Base-by-base conservation (phyloP, 1,140 invertebrate species). In the Chymomyza costata region DNA sequence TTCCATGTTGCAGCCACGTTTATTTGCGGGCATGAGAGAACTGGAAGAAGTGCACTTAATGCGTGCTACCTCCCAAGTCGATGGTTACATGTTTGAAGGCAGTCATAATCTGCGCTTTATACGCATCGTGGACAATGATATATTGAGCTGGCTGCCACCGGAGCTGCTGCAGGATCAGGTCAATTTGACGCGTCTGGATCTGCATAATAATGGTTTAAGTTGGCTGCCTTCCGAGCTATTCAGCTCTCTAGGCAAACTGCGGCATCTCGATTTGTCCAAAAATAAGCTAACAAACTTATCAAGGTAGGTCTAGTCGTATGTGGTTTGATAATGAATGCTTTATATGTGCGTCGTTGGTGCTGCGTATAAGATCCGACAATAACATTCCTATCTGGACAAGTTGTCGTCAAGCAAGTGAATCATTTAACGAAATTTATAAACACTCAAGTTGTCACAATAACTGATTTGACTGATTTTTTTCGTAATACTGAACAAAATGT, bases 151-250 rank as follows among this genome's bases (percentile, higher is more conserved):
- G 31, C 56, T 92, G 5, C 88, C 89, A 8, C 81, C 86, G 17
- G 67, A 86, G 7, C 70, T 90, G 8, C 91, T 92, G 51, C 82
- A 82, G 37, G 89, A 90, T 64, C 87, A 89, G 70, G 84, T 65
- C 2, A 87, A 89, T 35, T 73, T 92, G 2, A 52, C 76, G 2
- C 73, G 82, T 8, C 64, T 92, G 16, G 86, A 89, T 65, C 65
- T 92, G 3, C 87, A 86, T 54, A 83, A 85, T 19, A 92, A 92
- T 67, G 65, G 85, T 21, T 57, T 92, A 16, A 69, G 53, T 34
- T 54, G 69, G 14, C 74, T 92, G 45, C 84, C 87, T 6, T 69
- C 87, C 34, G 83, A 86, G 53, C 59, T 90, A 25, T 90, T 92
- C 47, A 76, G 60, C 13, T 85, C 86, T 13, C 82, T 89, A 39